Conservation (phyloP, 2,797 vertebrate species). For the Myripristis murdjan region DNA sequence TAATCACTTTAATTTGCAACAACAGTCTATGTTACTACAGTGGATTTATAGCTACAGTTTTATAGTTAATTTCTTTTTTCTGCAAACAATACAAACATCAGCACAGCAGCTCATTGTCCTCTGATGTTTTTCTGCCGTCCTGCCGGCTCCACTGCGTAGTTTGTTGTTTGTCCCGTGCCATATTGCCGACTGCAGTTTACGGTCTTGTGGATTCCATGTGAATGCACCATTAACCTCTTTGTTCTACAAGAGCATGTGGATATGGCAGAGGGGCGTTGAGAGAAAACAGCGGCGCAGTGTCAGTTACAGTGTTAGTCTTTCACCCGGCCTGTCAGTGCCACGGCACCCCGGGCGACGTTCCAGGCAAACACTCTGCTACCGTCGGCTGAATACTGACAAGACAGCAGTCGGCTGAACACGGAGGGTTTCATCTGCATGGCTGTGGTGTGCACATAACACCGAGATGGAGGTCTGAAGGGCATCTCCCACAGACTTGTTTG, state of each 20-base stretch:
- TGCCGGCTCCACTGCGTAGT: too few relatives aligned
- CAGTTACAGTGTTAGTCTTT: slow-evolving; percentile 37
- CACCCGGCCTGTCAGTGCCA: slow-evolving; percentile 34
- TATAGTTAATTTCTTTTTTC: too few relatives aligned
- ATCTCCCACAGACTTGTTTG: slow-evolving; percentile 60
- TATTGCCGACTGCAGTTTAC: too few relatives aligned
- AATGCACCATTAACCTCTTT: slow-evolving; percentile 35
- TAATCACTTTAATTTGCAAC: too few relatives aligned
- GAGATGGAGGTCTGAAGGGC: slow-evolving; percentile 59
- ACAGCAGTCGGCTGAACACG: slow-evolving; percentile 42
- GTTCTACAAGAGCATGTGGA: slow-evolving; percentile 8
- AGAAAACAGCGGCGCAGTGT: slow-evolving; percentile 34
- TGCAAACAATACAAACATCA: too few relatives aligned
- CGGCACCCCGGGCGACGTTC: slow-evolving; percentile 52
- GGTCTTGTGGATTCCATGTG: too few relatives aligned
- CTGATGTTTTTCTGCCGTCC: too few relatives aligned
- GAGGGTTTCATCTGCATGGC: neutral
- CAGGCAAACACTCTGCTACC: slow-evolving; percentile 46
- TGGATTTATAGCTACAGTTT: too few relatives aligned
- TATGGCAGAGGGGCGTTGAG: slow-evolving; percentile 16
- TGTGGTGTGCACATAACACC: neutral
- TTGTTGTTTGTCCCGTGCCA: too few relatives aligned
- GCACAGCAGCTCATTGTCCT: too few relatives aligned
- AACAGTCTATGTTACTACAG: too few relatives aligned
- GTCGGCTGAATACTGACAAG: slow-evolving; percentile 70